Conservation (phyloP, 2,113 vertebrate species). For the Rhineura floridana region DNA sequence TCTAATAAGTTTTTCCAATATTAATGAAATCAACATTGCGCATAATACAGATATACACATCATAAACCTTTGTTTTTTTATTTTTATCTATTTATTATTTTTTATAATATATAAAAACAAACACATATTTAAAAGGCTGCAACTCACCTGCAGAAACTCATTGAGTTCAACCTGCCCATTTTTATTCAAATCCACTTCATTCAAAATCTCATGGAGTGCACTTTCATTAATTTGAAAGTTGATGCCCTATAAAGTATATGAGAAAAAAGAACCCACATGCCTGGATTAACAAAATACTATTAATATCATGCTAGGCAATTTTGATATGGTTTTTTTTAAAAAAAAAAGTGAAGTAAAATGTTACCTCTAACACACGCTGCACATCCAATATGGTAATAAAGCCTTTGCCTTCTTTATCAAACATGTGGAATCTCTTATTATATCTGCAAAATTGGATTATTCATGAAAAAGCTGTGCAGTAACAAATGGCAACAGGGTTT, state of each 20-base stretch:
- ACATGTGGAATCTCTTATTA: constrained; percentile 94
- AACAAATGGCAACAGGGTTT: not conserved
- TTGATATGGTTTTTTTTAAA: not conserved
- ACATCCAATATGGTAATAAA: constrained; percentile 96
- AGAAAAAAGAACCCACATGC: not conserved
- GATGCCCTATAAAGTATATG: constrained; percentile 81
- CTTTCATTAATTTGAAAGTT: constrained; percentile 90
- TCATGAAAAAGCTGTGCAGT: constrained; percentile 19
- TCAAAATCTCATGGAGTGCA: constrained; percentile 92
- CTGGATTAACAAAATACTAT: constrained; percentile 3
- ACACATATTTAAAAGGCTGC: not conserved
- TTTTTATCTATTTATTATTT: too few relatives aligned
- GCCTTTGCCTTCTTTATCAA: constrained; percentile 94
- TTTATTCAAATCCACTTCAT: constrained; percentile 96
- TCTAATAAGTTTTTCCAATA: not conserved
- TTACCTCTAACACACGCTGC: constrained; percentile 90
- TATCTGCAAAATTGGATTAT: constrained; percentile 79
- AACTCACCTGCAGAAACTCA: constrained; percentile 91
- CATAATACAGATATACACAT: not conserved
- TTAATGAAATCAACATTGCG: not conserved
- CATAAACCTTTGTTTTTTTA: not conserved
- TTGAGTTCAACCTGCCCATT: constrained; percentile 96
- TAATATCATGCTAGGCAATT: not conserved
- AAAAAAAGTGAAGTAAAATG: not conserved
- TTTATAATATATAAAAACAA: not conserved